Evolutionary conservation across 2,888 invertebrate species (phyloP).

Genomic region (Hoplodrina ambigua): DNA sequence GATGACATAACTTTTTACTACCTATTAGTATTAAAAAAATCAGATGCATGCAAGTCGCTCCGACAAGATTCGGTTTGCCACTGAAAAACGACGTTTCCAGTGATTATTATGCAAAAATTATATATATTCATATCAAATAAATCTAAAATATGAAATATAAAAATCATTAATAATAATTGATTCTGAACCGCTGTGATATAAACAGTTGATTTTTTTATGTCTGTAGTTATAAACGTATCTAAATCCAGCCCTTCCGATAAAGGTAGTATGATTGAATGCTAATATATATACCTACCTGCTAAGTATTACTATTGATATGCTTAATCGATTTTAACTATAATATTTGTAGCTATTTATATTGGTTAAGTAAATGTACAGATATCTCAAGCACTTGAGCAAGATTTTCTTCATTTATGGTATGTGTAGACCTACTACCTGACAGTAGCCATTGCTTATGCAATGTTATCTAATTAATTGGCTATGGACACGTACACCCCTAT

Average conservation of each 20-base stretch:
- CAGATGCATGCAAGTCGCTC: constrained; percentile 7
- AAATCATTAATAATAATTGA: constrained; percentile 55
- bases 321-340: constrained; percentile 62
- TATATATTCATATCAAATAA: constrained; percentile 49
- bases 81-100: constrained; percentile 2
- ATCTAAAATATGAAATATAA: constrained; percentile 33
- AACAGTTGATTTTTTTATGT: constrained; percentile 63
- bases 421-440: constrained; percentile 27
- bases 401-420: constrained; percentile 34
- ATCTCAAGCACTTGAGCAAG: constrained; percentile 45
- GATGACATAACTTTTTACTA: not conserved
- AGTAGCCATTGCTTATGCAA: constrained; percentile 60
- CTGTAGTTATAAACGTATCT: constrained; percentile 43
- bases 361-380: constrained; percentile 52
- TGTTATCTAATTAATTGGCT: constrained; percentile 52
- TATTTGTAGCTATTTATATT: constrained; percentile 60
- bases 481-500: constrained; percentile 39
- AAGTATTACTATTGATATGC: constrained; percentile 67
- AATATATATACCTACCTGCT: constrained; percentile 47
- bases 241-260: constrained; percentile 34
- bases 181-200: constrained; percentile 77
- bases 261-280: constrained; percentile 37
- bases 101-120: constrained; percentile 33
- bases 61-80: not conserved
- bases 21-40: not conserved